Conservation (phyloP, 1,140 invertebrate genomes). For the Ectropis grisescens region DNA sequence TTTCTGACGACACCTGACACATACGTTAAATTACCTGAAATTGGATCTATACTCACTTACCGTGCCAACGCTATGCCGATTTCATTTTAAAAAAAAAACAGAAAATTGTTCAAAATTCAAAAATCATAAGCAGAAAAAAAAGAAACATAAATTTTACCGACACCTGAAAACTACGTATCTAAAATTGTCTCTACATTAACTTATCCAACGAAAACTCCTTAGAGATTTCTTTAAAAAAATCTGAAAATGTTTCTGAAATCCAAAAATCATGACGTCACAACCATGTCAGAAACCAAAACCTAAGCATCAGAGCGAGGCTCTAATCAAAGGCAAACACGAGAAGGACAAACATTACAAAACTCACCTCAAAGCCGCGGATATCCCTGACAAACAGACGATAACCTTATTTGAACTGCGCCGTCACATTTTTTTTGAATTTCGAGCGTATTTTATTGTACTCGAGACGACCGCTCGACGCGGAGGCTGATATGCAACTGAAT, state of each 20-base stretch:
- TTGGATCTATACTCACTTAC: too few species aligned
- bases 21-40: too few species aligned
- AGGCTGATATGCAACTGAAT: constrained; percentile 28
- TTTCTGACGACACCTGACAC: too few species aligned
- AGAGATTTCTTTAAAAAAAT: background rate
- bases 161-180: too few species aligned
- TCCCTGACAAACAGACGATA: constrained; percentile 42
- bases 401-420: constrained; percentile 37
- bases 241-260: background rate
- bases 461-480: constrained; percentile 22
- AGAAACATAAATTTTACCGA: background rate
- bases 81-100: too few species aligned
- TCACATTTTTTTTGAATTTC: constrained; percentile 22
- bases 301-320: constrained; percentile 6
- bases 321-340: constrained; percentile 20
- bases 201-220: background rate
- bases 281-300: constrained; percentile 15
- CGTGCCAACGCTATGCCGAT: too few species aligned
- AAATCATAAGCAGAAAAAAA: background rate
- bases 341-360: constrained; percentile 27
- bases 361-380: constrained; percentile 40
- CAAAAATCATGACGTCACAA: constrained; percentile 11
- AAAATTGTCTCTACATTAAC: too few species aligned
- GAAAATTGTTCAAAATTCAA: too few species aligned
- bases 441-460: constrained; percentile 4